Evolutionary conservation across 2,797 vertebrate genomes (phyloP).

Genomic region (Brachyrhaphis roseni): DNA sequence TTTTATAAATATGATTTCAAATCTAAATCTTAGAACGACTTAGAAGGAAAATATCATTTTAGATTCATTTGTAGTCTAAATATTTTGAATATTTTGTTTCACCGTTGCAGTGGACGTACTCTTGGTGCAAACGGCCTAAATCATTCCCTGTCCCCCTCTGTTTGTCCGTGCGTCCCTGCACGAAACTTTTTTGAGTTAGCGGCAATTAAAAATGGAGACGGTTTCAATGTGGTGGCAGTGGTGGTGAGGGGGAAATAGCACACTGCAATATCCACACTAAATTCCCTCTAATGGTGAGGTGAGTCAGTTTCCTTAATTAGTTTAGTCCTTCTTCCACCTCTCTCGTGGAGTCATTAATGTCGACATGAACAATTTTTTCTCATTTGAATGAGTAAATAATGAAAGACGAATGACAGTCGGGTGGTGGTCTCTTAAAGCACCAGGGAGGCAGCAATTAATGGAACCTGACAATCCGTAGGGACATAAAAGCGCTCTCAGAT

Average conservation of each 20-base stretch:
- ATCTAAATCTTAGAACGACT: background rate
- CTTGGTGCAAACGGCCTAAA: background rate
- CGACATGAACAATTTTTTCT: constrained; percentile 72
- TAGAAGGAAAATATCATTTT: background rate
- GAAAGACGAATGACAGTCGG: constrained; percentile 70
- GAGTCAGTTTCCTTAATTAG: constrained; percentile 74
- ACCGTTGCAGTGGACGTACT: background rate
- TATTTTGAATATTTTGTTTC: background rate
- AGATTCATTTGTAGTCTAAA: background rate
- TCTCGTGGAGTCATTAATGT: constrained; percentile 74
- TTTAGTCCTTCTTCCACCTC: constrained; percentile 55
- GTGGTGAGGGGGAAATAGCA: constrained; percentile 2
- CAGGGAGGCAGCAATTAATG: constrained; percentile 76
- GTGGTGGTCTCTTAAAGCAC: constrained; percentile 67
- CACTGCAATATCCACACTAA: constrained; percentile 52
- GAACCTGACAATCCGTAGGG: constrained; percentile 68
- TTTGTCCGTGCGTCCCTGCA: constrained; percentile 16
- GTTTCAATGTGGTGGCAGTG: background rate
- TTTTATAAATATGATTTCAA: background rate
- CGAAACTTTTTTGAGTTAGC: constrained; percentile 40
- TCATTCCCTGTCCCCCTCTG: constrained; percentile 4
- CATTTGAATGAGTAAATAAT: constrained; percentile 80
- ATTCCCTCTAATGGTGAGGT: constrained; percentile 61
- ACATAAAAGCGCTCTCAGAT: constrained; percentile 25
- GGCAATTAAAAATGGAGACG: constrained; percentile 57